These are phyloP conservation scores for Eolophus roseicapilla DNA, from an alignment of 2,113 vertebrate genomes.

Conservation along the genomic window DNA sequence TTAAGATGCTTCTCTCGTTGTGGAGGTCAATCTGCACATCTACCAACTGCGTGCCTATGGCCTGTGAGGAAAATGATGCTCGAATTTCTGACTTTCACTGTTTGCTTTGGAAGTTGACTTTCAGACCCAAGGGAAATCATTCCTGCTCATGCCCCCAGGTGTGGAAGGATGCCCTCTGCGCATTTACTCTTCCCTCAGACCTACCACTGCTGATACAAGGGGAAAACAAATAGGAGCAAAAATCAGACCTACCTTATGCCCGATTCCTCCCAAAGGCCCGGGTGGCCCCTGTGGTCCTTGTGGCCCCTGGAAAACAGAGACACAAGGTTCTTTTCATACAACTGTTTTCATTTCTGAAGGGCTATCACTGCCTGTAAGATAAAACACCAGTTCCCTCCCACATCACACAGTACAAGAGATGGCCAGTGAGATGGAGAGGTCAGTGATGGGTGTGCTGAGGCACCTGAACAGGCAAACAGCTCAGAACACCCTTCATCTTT, in stretches of 20 bases:
- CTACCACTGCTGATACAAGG: background rate
- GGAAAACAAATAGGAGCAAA: background rate
- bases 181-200: background rate
- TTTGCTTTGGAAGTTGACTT: background rate
- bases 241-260: slow-evolving; percentile 79
- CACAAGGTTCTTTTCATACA: background rate
- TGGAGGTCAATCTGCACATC: background rate
- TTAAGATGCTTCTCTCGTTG: background rate
- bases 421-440: background rate
- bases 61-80: background rate
- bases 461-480: background rate
- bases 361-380: background rate
- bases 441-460: background rate
- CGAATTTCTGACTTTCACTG: background rate
- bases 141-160: background rate
- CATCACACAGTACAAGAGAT: background rate
- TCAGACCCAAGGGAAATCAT: background rate
- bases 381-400: background rate
- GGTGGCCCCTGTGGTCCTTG: slow-evolving; percentile 82
- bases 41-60: background rate
- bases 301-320: slow-evolving; percentile 80
- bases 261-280: slow-evolving; percentile 87
- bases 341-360: background rate
- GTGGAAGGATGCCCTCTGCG: background rate
- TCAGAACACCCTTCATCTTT: background rate